Evolutionary conservation across 2,113 vertebrate species (phyloP), one percentile per base, ranked within the genome.

Genomic region (Serinus canaria): DNA sequence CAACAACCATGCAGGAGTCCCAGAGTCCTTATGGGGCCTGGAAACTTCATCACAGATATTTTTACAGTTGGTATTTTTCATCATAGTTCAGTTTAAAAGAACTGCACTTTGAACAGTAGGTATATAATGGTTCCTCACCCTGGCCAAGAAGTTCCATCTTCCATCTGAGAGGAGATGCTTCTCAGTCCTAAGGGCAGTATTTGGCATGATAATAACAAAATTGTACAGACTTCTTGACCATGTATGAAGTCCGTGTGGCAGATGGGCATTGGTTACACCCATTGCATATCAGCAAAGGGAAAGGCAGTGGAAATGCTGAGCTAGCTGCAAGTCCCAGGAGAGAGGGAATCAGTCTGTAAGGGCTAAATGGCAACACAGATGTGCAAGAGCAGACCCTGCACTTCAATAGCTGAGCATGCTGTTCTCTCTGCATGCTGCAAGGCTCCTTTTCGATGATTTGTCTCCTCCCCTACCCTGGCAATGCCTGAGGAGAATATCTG

Each of bases 241-340:
- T 6, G 13, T 15, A 3, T 10, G n/a, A 52, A 62, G 66, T 30
- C 14, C 15, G 1, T 7, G 52, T 10, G 58, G 64, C 33, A 44
- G 63, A 9, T n/a, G 43, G 46, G 68, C 60, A 63, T 52, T 2
- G 31, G 39, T 44, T 55, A 7, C 7, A 33, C 10, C 20, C 47
- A 4, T 55, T 33, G 47, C 1, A 0, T 3, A 4, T 30, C 49
- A 58, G 50, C n/a, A 37, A n/a, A 37, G 39, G 33, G 49, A 59
- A 58, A 27, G 50, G 41, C 9, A 37, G 15, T 10, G 13, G 63
- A 46, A 56, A 23, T 37, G 55, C 50, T 46, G 64, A 20, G 6
- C 3, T 4, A 13, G 33, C 59, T 58, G 49, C 37, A 31, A 15
- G 31, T 13, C 55, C 47, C 46, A 23, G 13, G 60, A 74, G 31